Evolutionary conservation across 2,113 vertebrate species (phyloP).

Genomic region (Thomomys bottae): DNA sequence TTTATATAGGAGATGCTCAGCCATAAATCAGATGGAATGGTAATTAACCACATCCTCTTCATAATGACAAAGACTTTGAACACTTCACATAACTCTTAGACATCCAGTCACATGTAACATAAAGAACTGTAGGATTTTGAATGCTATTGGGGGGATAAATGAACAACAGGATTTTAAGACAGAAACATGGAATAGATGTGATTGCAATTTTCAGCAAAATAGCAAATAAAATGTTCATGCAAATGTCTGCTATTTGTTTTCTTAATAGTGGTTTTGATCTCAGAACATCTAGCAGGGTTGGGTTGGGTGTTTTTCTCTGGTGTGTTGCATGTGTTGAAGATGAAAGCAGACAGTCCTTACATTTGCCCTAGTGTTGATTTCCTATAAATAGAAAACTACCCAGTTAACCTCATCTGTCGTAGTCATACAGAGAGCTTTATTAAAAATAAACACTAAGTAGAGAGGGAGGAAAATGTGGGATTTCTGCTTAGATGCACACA

Average conservation of each 20-base stretch:
- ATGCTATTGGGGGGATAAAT: conserved; percentile 22
- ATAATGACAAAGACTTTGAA: neutral
- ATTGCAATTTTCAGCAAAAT: neutral
- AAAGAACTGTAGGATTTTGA: neutral
- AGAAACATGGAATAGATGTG: neutral
- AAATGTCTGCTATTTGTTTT: conserved; percentile 57
- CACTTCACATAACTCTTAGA: neutral
- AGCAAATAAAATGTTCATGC: neutral
- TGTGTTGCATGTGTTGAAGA: conserved; percentile 53
- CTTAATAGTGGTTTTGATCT: conserved; percentile 62
- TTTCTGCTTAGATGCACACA: conserved; percentile 66
- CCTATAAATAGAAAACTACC: conserved; percentile 56
- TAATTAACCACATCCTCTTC: conserved; percentile 36
- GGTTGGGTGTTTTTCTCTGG: conserved; percentile 23
- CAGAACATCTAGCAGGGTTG: conserved; percentile 10
- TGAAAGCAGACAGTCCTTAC: conserved; percentile 48
- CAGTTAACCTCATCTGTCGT: conserved; percentile 67
- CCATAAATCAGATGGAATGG: neutral
- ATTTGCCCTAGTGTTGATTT: conserved; percentile 34
- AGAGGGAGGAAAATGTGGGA: conserved; percentile 16
- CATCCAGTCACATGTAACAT: neutral
- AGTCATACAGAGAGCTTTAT: conserved; percentile 67
- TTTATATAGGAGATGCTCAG: neutral
- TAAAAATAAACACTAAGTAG: conserved; percentile 71
- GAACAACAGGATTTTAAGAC: conserved; percentile 49